Percentiles rank a stretch among this genome's conserved stretches.
phyloP scores from a whole-genome alignment of 2,797 vertebrate genomes.

The Chiloscyllium punctatum region DNA sequence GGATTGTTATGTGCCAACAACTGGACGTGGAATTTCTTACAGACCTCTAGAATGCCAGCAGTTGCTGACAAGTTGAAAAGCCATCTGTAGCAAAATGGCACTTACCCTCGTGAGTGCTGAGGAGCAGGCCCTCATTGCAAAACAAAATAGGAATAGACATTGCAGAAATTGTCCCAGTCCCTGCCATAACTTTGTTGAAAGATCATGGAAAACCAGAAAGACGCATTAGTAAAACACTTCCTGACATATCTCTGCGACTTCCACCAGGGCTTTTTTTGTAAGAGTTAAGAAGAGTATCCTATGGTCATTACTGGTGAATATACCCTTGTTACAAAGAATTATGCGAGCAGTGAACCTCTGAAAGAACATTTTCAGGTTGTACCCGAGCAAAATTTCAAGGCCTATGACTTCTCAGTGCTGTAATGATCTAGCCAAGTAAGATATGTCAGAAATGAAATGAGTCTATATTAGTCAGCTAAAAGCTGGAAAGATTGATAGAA shows the following conservation, averaged over 20 bases:
- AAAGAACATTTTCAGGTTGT: background rate
- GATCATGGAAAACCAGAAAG: background rate
- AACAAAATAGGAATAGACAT: background rate
- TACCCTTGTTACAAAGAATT: background rate
- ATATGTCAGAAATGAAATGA: background rate
- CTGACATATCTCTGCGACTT: background rate
- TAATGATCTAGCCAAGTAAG: background rate
- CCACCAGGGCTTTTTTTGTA: background rate
- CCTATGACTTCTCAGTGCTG: background rate
- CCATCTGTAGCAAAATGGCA: background rate
- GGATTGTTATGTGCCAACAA: background rate
- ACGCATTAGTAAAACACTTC: background rate
- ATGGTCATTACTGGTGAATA: background rate
- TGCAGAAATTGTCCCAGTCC: background rate
- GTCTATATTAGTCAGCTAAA: background rate
- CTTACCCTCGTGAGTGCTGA: background rate
- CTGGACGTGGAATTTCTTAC: background rate
- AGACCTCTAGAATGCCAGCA: background rate
- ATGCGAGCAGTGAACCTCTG: background rate
- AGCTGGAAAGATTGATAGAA: background rate
- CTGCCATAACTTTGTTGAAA: background rate
- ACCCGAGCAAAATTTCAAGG: background rate
- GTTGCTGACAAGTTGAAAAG: background rate
- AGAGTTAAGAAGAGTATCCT: background rate
- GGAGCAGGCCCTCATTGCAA: background rate